Base-by-base conservation (phyloP, 2,797 vertebrate species). In the Mastacembelus armatus region DNA sequence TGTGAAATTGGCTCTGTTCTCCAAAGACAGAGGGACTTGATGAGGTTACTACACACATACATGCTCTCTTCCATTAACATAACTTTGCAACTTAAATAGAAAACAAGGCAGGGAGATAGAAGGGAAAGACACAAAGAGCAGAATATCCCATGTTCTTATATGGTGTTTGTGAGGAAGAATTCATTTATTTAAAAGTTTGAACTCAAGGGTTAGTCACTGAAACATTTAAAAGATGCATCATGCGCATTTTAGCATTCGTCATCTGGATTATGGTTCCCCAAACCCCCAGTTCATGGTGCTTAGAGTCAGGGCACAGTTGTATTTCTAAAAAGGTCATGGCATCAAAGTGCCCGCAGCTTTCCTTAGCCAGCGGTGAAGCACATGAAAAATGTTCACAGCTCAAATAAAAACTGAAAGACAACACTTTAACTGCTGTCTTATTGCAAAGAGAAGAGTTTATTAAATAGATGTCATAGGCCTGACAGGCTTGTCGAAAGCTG, bases 1-100 rank as follows among this genome's bases (percentile, higher is more conserved):
- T 83, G 80, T 86, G 84, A 87, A 86, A 88, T 87, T 80, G 80
- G 49, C 50, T 87, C 62, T 81, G 74, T 79, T 87, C 81, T 83
- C 85, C 67, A 83, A 81, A 88, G 81, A 87, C 68, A 74, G 62
- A 75, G 63, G 48, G 56, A 42, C 66, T 74, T 19, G 33, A 74
- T 81, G 71, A 82, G 67, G 74, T 80, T 68, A 71, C 52, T 45
- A 40, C 38, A 62, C 26, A 60, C 50, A 48, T 30, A 56, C 48
- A 10, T 45, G 38, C 18, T 52, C 42, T 58, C 35, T 47, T 30
- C 44, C 44, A 69, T 74, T 63, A 75, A 57, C 66, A 77, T 58
- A 52, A 65, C 63, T 48, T 49, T 78, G 51, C 59, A 77, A 38
- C 64, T 55, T 36, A 61, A 67, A 68, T 21, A 75, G 48, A 68